Conservation (phyloP, 92 coral and sea anemone species). For the Anthopleura xanthogrammica region DNA sequence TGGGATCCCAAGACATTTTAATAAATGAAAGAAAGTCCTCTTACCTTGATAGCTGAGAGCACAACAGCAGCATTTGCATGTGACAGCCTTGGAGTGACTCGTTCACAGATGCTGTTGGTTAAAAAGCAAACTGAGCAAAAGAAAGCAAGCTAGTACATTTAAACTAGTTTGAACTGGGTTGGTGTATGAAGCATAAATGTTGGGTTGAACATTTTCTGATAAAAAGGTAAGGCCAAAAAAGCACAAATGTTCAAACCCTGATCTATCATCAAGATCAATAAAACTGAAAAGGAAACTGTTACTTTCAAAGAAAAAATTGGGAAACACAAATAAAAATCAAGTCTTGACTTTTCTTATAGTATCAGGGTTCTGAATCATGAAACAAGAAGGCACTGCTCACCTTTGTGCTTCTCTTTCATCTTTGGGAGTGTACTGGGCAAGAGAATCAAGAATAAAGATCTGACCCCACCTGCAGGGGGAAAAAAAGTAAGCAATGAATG, state of each 20-base stretch:
- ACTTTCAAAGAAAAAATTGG: too few species aligned
- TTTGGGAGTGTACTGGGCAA: slow-evolving; percentile 96
- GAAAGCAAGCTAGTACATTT: too few species aligned
- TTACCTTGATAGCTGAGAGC: slow-evolving; percentile 95
- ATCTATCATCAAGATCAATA: too few species aligned
- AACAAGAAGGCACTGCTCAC: slow-evolving; percentile 26
- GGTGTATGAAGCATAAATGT: too few species aligned
- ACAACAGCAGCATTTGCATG: slow-evolving; percentile 99
- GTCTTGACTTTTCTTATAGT: not conserved
- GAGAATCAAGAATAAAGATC: slow-evolving; percentile 93
- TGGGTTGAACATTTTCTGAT: too few species aligned
- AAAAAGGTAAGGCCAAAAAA: too few species aligned
- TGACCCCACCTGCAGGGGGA: slow-evolving; percentile 85
- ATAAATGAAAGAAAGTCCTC: not conserved
- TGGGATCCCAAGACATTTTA: not conserved
- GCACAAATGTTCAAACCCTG: too few species aligned
- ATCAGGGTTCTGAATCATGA: not conserved
- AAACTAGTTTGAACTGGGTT: too few species aligned
- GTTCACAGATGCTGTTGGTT: slow-evolving; percentile 85
- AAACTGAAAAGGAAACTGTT: too few species aligned
- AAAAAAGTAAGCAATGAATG: not conserved
- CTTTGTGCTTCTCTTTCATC: slow-evolving; percentile 99
- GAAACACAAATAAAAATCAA: too few species aligned
- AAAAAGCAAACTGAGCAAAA: not conserved
- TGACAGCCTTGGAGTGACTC: slow-evolving; percentile 97